phyloP scores from a whole-genome alignment of 1,140 invertebrate species.

The Zaprionus gabonicus region DNA sequence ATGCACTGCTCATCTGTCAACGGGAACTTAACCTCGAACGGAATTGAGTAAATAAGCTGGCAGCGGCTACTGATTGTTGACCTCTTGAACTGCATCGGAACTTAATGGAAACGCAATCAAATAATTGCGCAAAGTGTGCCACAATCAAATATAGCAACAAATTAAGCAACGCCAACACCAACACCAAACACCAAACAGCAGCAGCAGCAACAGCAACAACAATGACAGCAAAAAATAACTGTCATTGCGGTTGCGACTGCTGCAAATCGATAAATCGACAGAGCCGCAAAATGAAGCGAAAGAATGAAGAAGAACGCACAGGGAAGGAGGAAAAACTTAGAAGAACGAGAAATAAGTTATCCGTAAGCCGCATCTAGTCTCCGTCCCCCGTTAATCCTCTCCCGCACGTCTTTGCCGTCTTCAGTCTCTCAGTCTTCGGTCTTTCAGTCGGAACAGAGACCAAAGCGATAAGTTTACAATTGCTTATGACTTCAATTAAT shows the following conservation, averaged over 20 bases:
- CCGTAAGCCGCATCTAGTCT: conserved; percentile 24
- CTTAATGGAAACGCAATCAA: conserved; percentile 82
- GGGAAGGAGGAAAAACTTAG: conserved; percentile 36
- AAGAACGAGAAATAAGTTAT: conserved; percentile 52
- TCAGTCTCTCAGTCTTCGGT: background rate
- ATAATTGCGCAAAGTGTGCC: conserved; percentile 82
- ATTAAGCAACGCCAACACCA: conserved; percentile 76
- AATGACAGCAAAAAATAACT: conserved; percentile 36
- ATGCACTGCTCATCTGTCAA: conserved; percentile 8
- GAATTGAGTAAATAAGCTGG: conserved; percentile 50
- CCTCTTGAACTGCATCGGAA: conserved; percentile 76
- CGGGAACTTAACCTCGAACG: conserved; percentile 59
- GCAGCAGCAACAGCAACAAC: background rate
- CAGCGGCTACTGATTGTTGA: conserved; percentile 79
- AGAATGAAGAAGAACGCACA: conserved; percentile 16
- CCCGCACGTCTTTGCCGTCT: background rate
- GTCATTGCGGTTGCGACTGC: conserved; percentile 46
- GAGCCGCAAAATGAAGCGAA: conserved; percentile 33
- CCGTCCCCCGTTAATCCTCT: background rate
- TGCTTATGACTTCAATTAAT: conserved; percentile 84
- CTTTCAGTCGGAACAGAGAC: conserved; percentile 21
- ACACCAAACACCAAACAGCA: conserved; percentile 26
- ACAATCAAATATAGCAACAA: conserved; percentile 82
- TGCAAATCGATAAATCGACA: conserved; percentile 59
- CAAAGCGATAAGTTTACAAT: conserved; percentile 82